These are phyloP conservation scores for Catharus ustulatus DNA, from an alignment of 2,797 vertebrate species.

Conservation along the genomic window DNA sequence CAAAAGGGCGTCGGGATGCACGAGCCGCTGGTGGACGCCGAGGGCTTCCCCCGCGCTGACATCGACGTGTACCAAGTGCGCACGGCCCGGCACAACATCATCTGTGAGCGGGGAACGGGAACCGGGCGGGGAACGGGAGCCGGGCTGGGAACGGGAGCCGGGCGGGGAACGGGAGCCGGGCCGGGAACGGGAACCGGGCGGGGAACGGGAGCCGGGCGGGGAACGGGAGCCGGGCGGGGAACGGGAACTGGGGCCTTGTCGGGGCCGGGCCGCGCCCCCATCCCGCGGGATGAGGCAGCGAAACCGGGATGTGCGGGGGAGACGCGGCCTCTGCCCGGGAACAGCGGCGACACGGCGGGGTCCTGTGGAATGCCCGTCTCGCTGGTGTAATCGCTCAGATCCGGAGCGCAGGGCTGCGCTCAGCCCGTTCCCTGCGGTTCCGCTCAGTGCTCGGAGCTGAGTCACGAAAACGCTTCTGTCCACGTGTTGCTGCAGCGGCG, in stretches of 20 bases:
- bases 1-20: slow-evolving; percentile 87
- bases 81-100: slow-evolving; percentile 88
- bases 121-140: not conserved
- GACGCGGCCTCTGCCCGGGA: not conserved
- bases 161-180: slow-evolving; percentile 4
- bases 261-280: not conserved
- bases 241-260: no score
- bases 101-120: slow-evolving; percentile 82
- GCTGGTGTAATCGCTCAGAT: not conserved
- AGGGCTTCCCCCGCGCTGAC: slow-evolving; percentile 89
- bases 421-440: not conserved
- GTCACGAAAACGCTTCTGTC: not conserved
- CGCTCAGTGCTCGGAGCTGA: accelerated
- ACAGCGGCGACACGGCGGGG: not conserved
- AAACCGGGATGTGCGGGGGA: not conserved
- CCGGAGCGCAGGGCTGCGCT: not conserved
- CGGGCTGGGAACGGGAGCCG: slow-evolving; percentile 12
- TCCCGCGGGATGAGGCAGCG: not conserved
- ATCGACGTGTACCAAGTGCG: slow-evolving; percentile 92
- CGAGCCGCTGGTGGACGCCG: slow-evolving; percentile 85
- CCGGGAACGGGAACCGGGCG: no score
- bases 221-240: not conserved
- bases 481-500: accelerated
- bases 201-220: not conserved
- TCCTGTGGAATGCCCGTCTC: no score